phyloP scores from a whole-genome alignment of 2,113 vertebrate species.

The Gadus macrocephalus region DNA sequence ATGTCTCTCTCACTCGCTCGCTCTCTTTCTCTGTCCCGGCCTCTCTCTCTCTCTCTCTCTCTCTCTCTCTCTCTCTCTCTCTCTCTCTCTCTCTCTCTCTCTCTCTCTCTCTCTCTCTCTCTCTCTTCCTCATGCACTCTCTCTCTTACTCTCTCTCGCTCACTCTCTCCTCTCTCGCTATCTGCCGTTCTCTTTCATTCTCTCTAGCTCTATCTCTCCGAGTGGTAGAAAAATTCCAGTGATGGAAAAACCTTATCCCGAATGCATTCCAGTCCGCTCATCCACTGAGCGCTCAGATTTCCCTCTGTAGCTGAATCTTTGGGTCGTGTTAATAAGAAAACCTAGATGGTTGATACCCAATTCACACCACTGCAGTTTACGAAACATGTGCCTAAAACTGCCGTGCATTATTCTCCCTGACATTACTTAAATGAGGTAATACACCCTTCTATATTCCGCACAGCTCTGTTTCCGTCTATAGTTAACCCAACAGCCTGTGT shows the following conservation, averaged over 20 bases:
- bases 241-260: too few species aligned
- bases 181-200: background rate
- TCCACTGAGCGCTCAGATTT: conserved; percentile 13
- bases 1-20: background rate
- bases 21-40: background rate
- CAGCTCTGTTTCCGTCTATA: conserved; percentile 12
- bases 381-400: too few species aligned
- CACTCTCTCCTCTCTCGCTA: background rate
- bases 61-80: background rate
- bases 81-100: background rate
- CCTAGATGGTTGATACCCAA: too few species aligned
- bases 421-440: too few species aligned
- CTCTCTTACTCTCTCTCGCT: background rate
- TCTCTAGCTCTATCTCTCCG: background rate
- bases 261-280: background rate
- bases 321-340: too few species aligned
- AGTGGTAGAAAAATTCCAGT: too few species aligned
- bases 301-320: background rate
- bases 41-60: too few species aligned
- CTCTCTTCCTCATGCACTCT: background rate
- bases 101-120: background rate
- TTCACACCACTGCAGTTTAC: too few species aligned
- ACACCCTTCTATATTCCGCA: conserved; percentile 12
- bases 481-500: background rate
- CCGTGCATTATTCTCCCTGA: too few species aligned